phyloP scores from a whole-genome alignment of 2,797 vertebrate genomes.

The Podarcis lilfordi region DNA sequence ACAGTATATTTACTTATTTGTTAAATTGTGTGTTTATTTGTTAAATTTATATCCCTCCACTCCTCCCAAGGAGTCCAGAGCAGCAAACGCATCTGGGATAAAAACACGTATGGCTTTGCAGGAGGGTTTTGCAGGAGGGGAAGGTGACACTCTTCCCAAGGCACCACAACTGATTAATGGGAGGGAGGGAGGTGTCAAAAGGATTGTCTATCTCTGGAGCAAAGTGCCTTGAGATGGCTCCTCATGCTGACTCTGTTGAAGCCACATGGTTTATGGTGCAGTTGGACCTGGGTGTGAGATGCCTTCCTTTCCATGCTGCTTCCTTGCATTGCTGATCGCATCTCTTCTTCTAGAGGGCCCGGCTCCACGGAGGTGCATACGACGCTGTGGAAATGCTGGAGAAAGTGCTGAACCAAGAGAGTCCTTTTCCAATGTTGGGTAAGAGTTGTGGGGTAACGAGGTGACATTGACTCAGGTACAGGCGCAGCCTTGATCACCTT shows the following conservation, averaged over 20 bases:
- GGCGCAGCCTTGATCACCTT: too few species aligned
- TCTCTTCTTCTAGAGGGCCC: neutral
- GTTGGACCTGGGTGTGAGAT: neutral
- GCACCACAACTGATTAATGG: neutral
- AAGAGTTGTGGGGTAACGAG: neutral
- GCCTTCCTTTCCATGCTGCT: neutral
- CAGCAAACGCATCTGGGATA: too few species aligned
- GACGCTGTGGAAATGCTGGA: neutral
- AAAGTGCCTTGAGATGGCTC: neutral
- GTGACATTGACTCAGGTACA: too few species aligned
- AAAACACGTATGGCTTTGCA: neutral
- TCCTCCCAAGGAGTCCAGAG: too few species aligned
- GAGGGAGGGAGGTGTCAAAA: neutral
- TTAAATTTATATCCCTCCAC: too few species aligned
- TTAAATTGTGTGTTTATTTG: too few species aligned
- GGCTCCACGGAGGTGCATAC: neutral
- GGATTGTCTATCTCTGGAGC: neutral
- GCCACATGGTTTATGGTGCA: neutral
- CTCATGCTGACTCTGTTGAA: fast-evolving
- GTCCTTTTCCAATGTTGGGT: neutral
- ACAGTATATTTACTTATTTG: too few species aligned
- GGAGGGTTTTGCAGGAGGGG: too few species aligned
- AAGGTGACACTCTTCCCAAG: neutral
- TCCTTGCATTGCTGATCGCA: neutral
- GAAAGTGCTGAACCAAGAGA: neutral